Base-by-base conservation (phyloP, 2,797 vertebrate genomes). In the Anas flavirostris region DNA sequence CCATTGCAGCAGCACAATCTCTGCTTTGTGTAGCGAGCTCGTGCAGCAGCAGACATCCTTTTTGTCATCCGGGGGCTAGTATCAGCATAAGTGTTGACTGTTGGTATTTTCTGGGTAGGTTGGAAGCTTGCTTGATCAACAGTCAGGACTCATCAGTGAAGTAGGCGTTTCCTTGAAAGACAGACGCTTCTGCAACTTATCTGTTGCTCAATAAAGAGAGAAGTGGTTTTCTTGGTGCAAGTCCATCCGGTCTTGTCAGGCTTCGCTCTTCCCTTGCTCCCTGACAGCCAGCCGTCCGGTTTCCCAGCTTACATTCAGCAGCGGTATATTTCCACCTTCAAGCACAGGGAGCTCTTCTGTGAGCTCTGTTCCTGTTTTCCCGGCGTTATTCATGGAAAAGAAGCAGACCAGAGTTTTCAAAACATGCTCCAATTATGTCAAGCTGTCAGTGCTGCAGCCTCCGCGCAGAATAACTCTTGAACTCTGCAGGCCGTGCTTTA, bases 401-500 rank as follows among this genome's bases (percentile, higher is more conserved):
- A 66, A 64, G 81, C 64, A 74, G 60, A 85, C 58, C 16, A 62
- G 90, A 88, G 50, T 91, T 95, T 91, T 94, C 83, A 95, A 95
- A 96, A 90, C 92, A 87, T 80, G 90, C 92, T 96, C 95, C 75
- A 93, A 64, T 96, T 95, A 94, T 87, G 94, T 93, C 93, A 95
- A 94, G 72, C 50, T 95, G 75, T 95, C 81, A 77, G 77, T 95
- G 84, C 86, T 1, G 7, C 81, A 95, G 90, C 48, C 53, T 85
- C 75, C 88, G 48, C 17, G 12, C 25, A 58, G 59, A 73, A 56
- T 81, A 93, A 92, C 91, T 91, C 83, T 53, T 90, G 90, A 91
- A 87, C 93, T 92, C 82, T 15, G 33, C 53, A 86, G 56, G 64
- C 86, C 5, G 0, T 31, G 68, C 48, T 85, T 12, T 25, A 2